Base-by-base conservation (phyloP, 2,113 vertebrate genomes). In the Pterocles burchelli region DNA sequence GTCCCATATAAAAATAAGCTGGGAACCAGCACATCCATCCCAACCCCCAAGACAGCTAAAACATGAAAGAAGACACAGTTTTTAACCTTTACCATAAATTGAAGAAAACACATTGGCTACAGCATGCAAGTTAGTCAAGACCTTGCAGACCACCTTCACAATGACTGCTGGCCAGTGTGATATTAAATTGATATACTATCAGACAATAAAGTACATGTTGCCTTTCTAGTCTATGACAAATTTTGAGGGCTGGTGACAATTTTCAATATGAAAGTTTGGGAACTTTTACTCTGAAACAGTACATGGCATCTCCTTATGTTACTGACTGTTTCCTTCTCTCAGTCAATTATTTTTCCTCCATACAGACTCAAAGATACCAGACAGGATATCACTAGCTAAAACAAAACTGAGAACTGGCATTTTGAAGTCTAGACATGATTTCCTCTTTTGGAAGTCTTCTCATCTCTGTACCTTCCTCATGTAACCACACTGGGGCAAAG, bases 341-440 rank as follows among this genome's bases (percentile, higher is more conserved):
- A 16, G 55, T 67, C 59, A 92, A 54, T 73, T 81, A 58, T 84
- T 95, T 96, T 67, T 95, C 91, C 74, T 94, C 83, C 46, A 43
- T 52, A 16, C 13, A 22, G 25, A 48, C 58, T 80, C 67, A 85
- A 91, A 96, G 66, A 79, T 24, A 94, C 38, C 72, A 94, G 95
- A 94, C 96, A 96, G 79, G 88, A 89, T 93, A 94, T 84, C 55
- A 78, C 31, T 61, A 95, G 54, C 95, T 96, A 91, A 95, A 97
- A 93, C 89, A 96, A 94, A 97, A 96, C 87, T 82, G 90, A 93
- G 90, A 94, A 95, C 86, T 96, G 93, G 93, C 90, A 96, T 96
- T 96, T 95, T 95, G 73, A 97, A 96, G 95, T 97, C 96, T 97
- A 97, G 96, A 97, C 96, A 36, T 1, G 0, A 94, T 90, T 97